phyloP scores from a whole-genome alignment of 92 coral and sea anemone species.

The Meandrina meandrites region DNA sequence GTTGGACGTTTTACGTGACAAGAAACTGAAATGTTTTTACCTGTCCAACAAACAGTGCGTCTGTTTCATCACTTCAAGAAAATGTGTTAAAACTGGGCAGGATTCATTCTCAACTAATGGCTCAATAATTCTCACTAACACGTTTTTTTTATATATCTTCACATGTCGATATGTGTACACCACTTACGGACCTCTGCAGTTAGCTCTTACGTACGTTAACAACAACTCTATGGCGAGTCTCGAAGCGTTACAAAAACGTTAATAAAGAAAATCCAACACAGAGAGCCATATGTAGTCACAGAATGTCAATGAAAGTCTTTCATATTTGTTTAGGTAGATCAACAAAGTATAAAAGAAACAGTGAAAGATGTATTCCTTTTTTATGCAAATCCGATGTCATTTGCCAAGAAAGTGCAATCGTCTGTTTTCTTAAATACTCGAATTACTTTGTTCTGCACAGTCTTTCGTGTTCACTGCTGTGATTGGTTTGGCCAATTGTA shows the following conservation, averaged over 20 bases:
- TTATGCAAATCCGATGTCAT: conserved; percentile 17
- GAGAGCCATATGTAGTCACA: not conserved
- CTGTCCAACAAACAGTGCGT: not conserved
- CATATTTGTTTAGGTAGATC: not conserved
- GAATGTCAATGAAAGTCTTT: not conserved
- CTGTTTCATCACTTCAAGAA: too few relatives aligned
- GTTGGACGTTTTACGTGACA: not conserved
- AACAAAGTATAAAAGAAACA: not conserved
- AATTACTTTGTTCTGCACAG: conserved; percentile 1
- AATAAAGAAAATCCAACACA: conserved; percentile 1
- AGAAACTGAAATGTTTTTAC: not conserved
- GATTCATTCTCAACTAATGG: too few relatives aligned
- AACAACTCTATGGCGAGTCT: conserved; percentile 19
- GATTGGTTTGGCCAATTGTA: not conserved
- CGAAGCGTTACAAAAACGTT: conserved; percentile 11
- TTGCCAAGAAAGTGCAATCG: not conserved
- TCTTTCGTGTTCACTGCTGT: not conserved
- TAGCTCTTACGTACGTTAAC: not conserved
- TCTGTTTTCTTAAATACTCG: not conserved
- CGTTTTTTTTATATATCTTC: too few relatives aligned
- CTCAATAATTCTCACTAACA: too few relatives aligned
- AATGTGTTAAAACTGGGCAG: too few relatives aligned
- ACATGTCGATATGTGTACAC: not conserved
- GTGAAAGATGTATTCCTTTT: not conserved
- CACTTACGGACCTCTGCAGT: not conserved